A percentile compares a stretch with the other conserved stretches of the same genome.
Evolutionary conservation across 2,888 invertebrate species (phyloP).

Genomic region (Catocala sponsa): DNA sequence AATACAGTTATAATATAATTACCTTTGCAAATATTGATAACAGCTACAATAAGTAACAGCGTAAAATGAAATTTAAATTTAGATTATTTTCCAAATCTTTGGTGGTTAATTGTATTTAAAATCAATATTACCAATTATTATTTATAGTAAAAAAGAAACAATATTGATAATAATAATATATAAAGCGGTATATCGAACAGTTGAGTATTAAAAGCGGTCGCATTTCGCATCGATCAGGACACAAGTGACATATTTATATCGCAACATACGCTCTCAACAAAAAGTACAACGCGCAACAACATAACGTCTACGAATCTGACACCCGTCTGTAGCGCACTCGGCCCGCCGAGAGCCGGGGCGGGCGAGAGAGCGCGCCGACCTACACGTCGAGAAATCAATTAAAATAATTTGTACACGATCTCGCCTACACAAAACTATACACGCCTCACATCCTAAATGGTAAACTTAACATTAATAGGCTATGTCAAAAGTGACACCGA

Average conservation of each 20-base stretch:
- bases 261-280: slow-evolving; percentile 58
- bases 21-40: slow-evolving; percentile 39
- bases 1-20: slow-evolving; percentile 38
- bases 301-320: slow-evolving; percentile 60
- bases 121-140: slow-evolving; percentile 33
- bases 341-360: too few relatives aligned
- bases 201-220: slow-evolving; percentile 62
- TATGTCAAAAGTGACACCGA: slow-evolving; percentile 84
- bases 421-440: slow-evolving; percentile 75
- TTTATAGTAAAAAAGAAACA: slow-evolving; percentile 33
- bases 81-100: slow-evolving; percentile 65
- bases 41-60: slow-evolving; percentile 37
- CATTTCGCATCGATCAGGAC: slow-evolving; percentile 51
- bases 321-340: slow-evolving; percentile 37
- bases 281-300: slow-evolving; percentile 65
- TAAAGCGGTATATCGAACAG: slow-evolving; percentile 45
- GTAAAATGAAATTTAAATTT: slow-evolving; percentile 45
- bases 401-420: slow-evolving; percentile 82
- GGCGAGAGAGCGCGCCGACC: slow-evolving; percentile 26
- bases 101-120: slow-evolving; percentile 63
- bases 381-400: slow-evolving; percentile 67
- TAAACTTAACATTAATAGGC: slow-evolving; percentile 87
- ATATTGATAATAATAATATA: slow-evolving; percentile 36
- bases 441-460: slow-evolving; percentile 80
- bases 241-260: slow-evolving; percentile 63